phyloP scores from a whole-genome alignment of 2,888 invertebrate species.

The Pachycephus smyrnensis region DNA sequence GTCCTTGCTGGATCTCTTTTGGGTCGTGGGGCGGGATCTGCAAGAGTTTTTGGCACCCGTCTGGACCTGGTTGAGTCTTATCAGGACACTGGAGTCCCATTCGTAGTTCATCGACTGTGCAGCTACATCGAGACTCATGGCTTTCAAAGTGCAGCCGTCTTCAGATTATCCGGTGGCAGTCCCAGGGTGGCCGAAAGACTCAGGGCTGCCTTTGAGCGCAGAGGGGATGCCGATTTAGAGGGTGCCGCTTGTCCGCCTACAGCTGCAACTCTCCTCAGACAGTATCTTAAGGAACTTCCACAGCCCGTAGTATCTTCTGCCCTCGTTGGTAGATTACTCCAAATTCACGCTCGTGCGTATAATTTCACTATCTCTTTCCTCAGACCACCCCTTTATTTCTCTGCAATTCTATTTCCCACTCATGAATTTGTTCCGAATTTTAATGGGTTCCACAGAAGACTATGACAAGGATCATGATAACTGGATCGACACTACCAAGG shows the following conservation, averaged over 20 bases:
- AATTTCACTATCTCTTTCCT: background rate
- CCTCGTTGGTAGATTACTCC: constrained; percentile 62
- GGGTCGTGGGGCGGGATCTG: constrained; percentile 49
- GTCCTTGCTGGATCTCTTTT: constrained; percentile 59
- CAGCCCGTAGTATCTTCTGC: constrained; percentile 68
- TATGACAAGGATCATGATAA: constrained; percentile 51
- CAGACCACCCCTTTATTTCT: background rate
- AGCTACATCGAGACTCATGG: constrained; percentile 67
- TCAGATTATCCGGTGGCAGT: constrained; percentile 71
- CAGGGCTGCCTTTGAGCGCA: constrained; percentile 68
- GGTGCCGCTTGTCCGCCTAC: constrained; percentile 68
- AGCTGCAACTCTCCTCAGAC: constrained; percentile 70
- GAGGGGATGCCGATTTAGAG: constrained; percentile 70
- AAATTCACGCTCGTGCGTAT: constrained; percentile 57
- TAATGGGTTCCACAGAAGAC: constrained; percentile 41
- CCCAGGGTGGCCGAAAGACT: constrained; percentile 69
- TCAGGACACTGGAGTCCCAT: constrained; percentile 63
- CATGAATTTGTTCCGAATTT: background rate
- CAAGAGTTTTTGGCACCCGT: constrained; percentile 58
- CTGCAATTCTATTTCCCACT: background rate
- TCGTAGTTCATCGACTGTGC: constrained; percentile 65
- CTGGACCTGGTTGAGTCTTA: constrained; percentile 60
- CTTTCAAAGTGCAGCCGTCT: constrained; percentile 61
- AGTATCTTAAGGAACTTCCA: constrained; percentile 71
- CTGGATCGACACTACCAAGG: constrained; percentile 58